Conservation (phyloP, 1,140 invertebrate genomes). For the Cotesia typhae region DNA sequence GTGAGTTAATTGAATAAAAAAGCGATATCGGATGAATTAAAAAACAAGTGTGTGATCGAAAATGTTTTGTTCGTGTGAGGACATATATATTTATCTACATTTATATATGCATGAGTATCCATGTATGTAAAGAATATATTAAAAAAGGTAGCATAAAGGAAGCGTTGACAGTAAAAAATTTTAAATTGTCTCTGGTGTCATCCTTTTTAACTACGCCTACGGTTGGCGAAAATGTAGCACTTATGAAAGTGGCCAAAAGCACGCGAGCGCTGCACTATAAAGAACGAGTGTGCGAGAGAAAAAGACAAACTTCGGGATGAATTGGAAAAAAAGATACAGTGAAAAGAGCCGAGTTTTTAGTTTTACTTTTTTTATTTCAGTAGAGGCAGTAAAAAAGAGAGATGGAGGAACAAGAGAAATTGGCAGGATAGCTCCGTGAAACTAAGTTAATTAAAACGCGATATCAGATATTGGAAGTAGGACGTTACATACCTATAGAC, state of each 20-base stretch:
- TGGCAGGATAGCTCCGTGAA: slow-evolving; percentile 39
- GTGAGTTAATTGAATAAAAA: too few species aligned
- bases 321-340: not conserved
- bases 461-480: slow-evolving; percentile 50
- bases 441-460: slow-evolving; percentile 50
- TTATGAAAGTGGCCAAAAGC: slow-evolving; percentile 25
- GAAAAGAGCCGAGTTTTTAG: slow-evolving; percentile 6
- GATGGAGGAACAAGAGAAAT: slow-evolving; percentile 25
- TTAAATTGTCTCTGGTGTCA: not conserved
- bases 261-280: not conserved
- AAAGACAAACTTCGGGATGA: not conserved
- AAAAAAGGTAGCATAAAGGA: slow-evolving; percentile 3
- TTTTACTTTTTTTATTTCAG: too few species aligned
- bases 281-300: not conserved
- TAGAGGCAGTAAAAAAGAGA: slow-evolving; percentile 5
- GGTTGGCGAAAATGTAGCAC: slow-evolving; percentile 14
- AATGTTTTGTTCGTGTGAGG: too few species aligned
- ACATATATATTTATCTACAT: not conserved
- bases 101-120: not conserved
- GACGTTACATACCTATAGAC: slow-evolving; percentile 9
- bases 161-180: slow-evolving; percentile 6
- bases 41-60: too few species aligned
- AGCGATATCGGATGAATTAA: too few species aligned
- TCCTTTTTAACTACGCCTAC: slow-evolving; percentile 1
- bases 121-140: not conserved